Base-by-base conservation (phyloP, 2,888 invertebrate genomes). In the Aphodius sticticus region DNA sequence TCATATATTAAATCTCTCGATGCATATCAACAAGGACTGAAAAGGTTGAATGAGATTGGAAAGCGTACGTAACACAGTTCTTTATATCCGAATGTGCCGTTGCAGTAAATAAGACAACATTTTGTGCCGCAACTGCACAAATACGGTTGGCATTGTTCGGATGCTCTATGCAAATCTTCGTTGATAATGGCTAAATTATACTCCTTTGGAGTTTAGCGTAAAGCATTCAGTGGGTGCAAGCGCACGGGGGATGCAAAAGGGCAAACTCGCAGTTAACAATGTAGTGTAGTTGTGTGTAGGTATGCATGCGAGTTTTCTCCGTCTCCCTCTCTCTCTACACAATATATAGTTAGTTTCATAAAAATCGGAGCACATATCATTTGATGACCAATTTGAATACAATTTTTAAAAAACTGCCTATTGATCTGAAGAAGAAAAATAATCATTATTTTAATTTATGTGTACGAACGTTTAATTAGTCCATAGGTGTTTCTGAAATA, bases 151-250 rank as follows among this genome's bases (percentile, higher is more conserved):
- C 74, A 74, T 74, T 74, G 74, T 74, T 74, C 37, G n/a, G 74
- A 74, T 74, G 37, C 74, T 37, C 36, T 35, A 74, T 37, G 74
- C 37, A 74, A 74, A 36, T 37, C 74, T 71, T 26, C 36, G n/a
- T 35, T 36, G 74, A 74, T 74, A 74, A 74, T 74, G 74, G 74
- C 37, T 74, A 74, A 74, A 74, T 74, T 74, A 74, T 74, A 37
- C 74, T 74, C n/a, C 74, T 74, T 74, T 37, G 36, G 9, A 16
- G 26, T 70, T 74, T 37, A 37, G n/a, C 36, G 74, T 36, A 15
- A 36, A 74, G 74, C 53, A 53, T 53, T 74, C 74, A 71, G 12
- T 14, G 74, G 35, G 74, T 26, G 36, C n/a, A 37, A 16, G 36
- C 74, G 36, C 35, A 74, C 35, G 35, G 35, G 71, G 74, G 74